Evolutionary conservation across 2,888 invertebrate genomes (phyloP).

Genomic region (Amaurobius ferox): DNA sequence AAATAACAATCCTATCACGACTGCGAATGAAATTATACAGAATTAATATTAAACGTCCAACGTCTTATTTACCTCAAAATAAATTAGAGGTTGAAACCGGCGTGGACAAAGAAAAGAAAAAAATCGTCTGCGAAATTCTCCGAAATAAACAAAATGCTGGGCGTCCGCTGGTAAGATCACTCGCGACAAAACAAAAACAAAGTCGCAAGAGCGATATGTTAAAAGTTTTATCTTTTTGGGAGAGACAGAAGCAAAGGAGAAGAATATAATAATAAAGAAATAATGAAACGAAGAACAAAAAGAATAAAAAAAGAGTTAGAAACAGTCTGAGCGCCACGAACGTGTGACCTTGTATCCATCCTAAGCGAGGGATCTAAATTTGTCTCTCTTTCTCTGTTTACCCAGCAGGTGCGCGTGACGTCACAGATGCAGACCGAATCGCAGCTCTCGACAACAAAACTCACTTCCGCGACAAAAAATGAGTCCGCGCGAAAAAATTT

Average conservation of each 20-base stretch:
- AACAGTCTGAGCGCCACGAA: constrained; percentile 42
- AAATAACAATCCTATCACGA: no score
- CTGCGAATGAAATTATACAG: no score
- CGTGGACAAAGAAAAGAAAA: background rate
- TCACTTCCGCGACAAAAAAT: constrained; percentile 49
- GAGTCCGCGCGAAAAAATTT: constrained; percentile 25
- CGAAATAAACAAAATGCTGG: background rate
- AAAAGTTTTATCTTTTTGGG: constrained; percentile 61
- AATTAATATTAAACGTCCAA: background rate
- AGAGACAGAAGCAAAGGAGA: constrained; percentile 52
- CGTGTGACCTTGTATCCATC: constrained; percentile 67
- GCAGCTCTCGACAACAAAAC: constrained; percentile 58
- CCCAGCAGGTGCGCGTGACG: constrained; percentile 72
- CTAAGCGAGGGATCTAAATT: constrained; percentile 70
- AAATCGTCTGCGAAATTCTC: background rate
- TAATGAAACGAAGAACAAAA: constrained; percentile 18
- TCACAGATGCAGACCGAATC: constrained; percentile 51
- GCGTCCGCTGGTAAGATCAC: constrained; percentile 25
- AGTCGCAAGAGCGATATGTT: constrained; percentile 67
- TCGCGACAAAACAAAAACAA: constrained; percentile 49
- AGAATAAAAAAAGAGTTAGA: constrained; percentile 24
- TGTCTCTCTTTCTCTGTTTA: constrained; percentile 72
- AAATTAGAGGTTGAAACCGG: background rate
- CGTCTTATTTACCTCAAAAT: background rate
- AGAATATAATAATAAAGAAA: constrained; percentile 1